phyloP scores from a whole-genome alignment of 2,888 invertebrate species.

The Phymatocera aterrima region DNA sequence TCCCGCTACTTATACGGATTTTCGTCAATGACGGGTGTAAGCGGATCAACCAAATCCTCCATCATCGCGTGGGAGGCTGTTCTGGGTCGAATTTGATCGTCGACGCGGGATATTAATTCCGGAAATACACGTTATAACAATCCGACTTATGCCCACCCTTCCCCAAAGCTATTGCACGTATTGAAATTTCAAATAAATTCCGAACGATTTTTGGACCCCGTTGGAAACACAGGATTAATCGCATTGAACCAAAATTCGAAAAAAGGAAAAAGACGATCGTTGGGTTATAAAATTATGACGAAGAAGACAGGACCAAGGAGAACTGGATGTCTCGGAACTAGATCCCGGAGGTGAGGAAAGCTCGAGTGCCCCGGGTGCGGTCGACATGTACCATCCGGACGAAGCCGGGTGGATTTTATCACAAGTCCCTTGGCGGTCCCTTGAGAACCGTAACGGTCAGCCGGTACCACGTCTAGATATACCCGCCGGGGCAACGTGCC shows the following conservation, averaged over 20 bases:
- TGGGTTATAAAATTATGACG: background rate
- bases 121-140: background rate
- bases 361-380: conserved; percentile 21
- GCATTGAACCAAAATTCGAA: no score
- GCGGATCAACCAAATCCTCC: background rate
- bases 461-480: conserved; percentile 35
- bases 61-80: background rate
- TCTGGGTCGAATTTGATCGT: background rate
- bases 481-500: conserved; percentile 32
- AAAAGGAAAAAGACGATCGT: background rate
- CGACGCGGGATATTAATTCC: background rate
- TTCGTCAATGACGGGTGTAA: conserved; percentile 8
- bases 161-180: background rate
- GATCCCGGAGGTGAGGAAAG: background rate
- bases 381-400: background rate
- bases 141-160: background rate
- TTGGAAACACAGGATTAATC: background rate
- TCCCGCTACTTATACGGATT: background rate
- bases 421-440: conserved; percentile 23
- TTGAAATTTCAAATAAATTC: background rate
- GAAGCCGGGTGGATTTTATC: conserved; percentile 29
- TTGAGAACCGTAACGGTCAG: conserved; percentile 37
- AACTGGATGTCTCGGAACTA: background rate
- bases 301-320: background rate
- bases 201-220: background rate